Evolutionary conservation across 2,888 invertebrate genomes (phyloP).

Genomic region (Heliconius ismenius): DNA sequence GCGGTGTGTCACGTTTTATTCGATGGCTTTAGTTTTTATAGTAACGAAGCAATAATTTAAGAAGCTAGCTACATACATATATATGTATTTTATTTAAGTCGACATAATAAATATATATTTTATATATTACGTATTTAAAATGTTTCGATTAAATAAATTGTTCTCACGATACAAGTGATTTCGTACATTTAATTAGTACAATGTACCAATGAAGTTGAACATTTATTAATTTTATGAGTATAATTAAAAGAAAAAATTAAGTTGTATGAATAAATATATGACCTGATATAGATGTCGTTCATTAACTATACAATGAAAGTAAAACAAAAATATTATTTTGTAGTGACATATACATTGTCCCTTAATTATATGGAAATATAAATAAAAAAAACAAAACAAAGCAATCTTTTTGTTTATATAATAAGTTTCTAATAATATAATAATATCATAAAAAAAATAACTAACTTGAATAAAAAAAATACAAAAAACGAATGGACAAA

Average conservation of each 20-base stretch:
- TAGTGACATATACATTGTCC: not conserved
- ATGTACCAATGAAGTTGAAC: too few species aligned
- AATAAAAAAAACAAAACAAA: too few species aligned
- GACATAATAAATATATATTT: not conserved
- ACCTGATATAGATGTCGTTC: too few species aligned
- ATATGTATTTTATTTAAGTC: conserved; percentile 5
- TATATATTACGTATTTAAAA: not conserved
- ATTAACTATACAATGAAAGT: too few species aligned
- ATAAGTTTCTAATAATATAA: too few species aligned
- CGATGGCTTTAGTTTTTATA: conserved; percentile 15
- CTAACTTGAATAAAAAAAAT: not conserved
- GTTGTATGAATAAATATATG: too few species aligned
- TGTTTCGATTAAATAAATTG: not conserved
- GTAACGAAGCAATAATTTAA: conserved; percentile 3
- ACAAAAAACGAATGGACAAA: not conserved
- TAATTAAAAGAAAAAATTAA: too few species aligned
- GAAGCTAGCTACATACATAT: not conserved
- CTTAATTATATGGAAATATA: not conserved
- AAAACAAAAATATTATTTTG: too few species aligned
- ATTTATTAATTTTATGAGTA: too few species aligned
- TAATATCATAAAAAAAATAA: too few species aligned
- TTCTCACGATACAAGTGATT: not conserved
- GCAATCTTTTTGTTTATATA: too few species aligned
- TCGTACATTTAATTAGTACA: not conserved
- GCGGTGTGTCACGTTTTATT: conserved; percentile 14